phyloP scores from a whole-genome alignment of 2,888 invertebrate genomes.

The Didymodactylos carnosus region DNA sequence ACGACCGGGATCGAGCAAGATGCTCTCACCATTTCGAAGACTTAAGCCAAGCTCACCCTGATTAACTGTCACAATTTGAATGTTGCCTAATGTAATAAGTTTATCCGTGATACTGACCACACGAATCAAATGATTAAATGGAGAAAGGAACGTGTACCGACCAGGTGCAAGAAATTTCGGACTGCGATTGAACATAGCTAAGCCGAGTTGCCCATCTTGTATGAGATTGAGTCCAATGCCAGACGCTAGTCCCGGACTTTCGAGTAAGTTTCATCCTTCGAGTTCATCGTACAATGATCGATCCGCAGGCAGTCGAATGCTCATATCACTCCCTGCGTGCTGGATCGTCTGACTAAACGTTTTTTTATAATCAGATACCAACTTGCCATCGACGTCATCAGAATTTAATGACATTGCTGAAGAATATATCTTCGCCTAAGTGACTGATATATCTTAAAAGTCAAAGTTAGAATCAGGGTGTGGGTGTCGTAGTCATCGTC shows the following conservation, averaged over 20 bases:
- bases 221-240: background rate
- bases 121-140: background rate
- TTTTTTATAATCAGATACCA: background rate
- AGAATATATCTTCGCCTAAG: no score
- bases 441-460: no score
- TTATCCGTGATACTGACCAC: background rate
- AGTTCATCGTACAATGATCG: background rate
- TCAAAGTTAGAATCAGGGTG: no score
- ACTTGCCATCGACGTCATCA: background rate
- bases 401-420: no score
- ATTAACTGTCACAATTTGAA: background rate
- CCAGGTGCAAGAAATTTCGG: background rate
- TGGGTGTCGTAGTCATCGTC: no score
- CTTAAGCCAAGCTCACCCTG: background rate
- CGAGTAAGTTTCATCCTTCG: background rate
- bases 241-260: background rate
- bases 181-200: background rate
- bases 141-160: background rate
- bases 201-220: background rate
- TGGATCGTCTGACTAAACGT: background rate
- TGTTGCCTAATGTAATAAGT: background rate
- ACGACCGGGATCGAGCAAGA: background rate
- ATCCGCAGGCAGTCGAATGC: background rate
- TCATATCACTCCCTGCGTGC: background rate
- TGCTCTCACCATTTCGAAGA: background rate